Base-by-base conservation (phyloP, 2,113 vertebrate species). In the Barbus barbus region DNA sequence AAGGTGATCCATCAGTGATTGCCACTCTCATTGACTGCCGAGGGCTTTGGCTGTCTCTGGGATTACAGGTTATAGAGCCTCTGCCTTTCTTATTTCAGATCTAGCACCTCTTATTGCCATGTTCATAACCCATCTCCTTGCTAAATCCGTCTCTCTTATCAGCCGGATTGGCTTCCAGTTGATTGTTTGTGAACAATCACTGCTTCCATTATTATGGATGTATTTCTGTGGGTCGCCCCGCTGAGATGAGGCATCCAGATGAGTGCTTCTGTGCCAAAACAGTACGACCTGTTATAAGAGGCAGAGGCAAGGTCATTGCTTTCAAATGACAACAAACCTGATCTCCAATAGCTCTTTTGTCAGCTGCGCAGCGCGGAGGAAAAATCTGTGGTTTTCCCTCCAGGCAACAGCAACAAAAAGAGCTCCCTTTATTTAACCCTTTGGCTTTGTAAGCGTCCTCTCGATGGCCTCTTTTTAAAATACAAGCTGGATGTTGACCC, bases 141-240 rank as follows among this genome's bases (percentile, higher is more conserved):
- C 85, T 78, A 87, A 86, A 87, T 85, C 77, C 84, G 48, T 75
- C 65, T 56, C 83, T 87, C 86, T 89, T 88, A 88, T 87, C 86
- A 81, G 48, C 67, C 28, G 86, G 90, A 89, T 90, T 90, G 86
- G 83, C 85, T 88, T 86, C 83, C 90, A 84, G 46, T 83, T 81
- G 86, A 88, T 88, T 88, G 89, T 86, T 79, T 82, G 84, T 82
- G 86, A 87, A 86, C 89, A 91, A 90, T 91, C 89, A 89, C 86
- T 24, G 83, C 65, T 86, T 90, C 90, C 81, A 88, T 90, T 89
- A 91, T 89, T 82, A 86, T 85, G 88, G 83, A 88, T 83, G 88
- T 79, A 87, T 89, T 89, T 88, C 84, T 88, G 81, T 65, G 83
- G 88, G 88, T 88, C 33, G 77, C 61, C 78, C 77, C 87, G 74